These are phyloP conservation scores for Ochlodes sylvanus DNA, from an alignment of 2,888 invertebrate genomes.

Conservation along the genomic window DNA sequence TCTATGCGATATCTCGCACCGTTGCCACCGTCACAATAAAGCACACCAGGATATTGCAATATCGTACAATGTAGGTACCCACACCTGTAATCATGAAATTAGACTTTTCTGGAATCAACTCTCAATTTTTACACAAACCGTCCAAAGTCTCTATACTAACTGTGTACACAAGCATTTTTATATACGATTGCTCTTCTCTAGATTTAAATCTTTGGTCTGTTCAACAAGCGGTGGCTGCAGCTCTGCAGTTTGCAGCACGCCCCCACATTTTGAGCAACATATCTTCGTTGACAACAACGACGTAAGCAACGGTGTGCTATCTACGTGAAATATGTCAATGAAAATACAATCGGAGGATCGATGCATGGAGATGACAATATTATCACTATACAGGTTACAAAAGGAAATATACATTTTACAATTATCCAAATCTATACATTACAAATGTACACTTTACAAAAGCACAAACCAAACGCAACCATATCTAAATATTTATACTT, in stretches of 20 bases:
- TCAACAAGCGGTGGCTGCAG: constrained; percentile 10
- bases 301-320: neutral
- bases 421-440: constrained; percentile 21
- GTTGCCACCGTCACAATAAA: neutral
- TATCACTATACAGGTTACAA: constrained; percentile 47
- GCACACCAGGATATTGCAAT: neutral
- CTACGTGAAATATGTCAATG: constrained; percentile 33
- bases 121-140: neutral
- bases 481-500: neutral
- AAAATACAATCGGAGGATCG: constrained; percentile 33
- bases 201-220: constrained; percentile 9
- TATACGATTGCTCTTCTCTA: neutral
- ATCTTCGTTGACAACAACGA: constrained; percentile 15
- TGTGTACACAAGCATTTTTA: neutral
- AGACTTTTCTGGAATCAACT: neutral
- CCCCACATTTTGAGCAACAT: constrained; percentile 12
- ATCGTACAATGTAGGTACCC: neutral
- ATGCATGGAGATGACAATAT: constrained; percentile 46
- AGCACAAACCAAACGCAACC: constrained; percentile 29
- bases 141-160: neutral
- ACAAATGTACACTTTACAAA: constrained; percentile 41
- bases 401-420: constrained; percentile 25
- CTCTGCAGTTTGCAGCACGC: constrained; percentile 19
- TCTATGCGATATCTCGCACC: neutral
- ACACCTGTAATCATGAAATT: too few relatives aligned